Percentiles rank a stretch among this genome's conserved stretches.
Evolutionary conservation across 2,888 invertebrate species (phyloP).

Genomic region (Magallana nippona): DNA sequence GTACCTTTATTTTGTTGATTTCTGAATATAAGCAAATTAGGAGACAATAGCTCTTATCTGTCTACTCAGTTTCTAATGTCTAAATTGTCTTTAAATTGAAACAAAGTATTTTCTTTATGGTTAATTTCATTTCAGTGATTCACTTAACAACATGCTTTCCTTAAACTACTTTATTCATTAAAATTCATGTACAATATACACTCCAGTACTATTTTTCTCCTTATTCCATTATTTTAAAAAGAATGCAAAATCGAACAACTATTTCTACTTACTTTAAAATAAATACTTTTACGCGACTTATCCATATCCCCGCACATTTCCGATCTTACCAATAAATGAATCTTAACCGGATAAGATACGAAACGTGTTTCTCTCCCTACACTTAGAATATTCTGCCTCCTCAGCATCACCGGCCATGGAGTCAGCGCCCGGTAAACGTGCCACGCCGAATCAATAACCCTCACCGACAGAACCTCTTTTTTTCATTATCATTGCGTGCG

Average conservation of each 20-base stretch:
- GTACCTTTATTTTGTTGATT: too few species aligned
- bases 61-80: too few species aligned
- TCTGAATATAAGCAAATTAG: too few species aligned
- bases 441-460: not conserved
- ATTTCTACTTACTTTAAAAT: not conserved
- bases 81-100: too few species aligned
- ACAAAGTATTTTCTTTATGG: too few species aligned
- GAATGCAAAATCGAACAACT: not conserved
- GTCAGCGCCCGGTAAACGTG: constrained; percentile 22
- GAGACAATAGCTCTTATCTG: too few species aligned
- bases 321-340: too few species aligned
- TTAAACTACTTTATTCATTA: not conserved
- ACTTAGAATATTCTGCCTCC: not conserved
- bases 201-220: not conserved
- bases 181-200: not conserved
- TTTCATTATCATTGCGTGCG: not conserved
- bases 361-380: not conserved
- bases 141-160: too few species aligned
- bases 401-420: not conserved
- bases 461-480: not conserved
- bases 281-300: too few species aligned
- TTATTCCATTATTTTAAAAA: not conserved
- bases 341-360: too few species aligned
- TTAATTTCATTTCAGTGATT: too few species aligned
- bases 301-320: too few species aligned